Base-by-base conservation (phyloP, 2,113 vertebrate genomes). In the Mirza zaza region DNA sequence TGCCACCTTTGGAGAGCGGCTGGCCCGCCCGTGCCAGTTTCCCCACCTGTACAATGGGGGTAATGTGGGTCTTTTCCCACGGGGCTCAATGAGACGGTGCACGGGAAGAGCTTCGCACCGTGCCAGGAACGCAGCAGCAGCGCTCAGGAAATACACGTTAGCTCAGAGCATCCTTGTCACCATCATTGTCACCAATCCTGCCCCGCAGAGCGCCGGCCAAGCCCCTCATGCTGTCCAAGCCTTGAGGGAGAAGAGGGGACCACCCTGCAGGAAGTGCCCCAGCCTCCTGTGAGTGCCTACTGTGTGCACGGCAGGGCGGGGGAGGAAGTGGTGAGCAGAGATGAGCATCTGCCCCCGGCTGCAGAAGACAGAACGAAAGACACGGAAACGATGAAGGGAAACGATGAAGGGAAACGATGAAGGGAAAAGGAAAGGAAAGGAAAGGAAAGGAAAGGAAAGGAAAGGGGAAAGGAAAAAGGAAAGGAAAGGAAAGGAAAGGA, bases 11-110 rank as follows among this genome's bases (percentile, higher is more conserved):
- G 23, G 45, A 7, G 15, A 86, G 83, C 23, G 52, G 34, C 52
- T 27, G 23, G n/a, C n/a, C 23, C 21, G 1, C 63, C 63, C 36
- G 8, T 12, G 65, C 48, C 9, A 29, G 23, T 55, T 70, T 70
- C n/a, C 39, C 34, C 50, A 18, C 10, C 65, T 68, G 23, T 70
- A 36, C 70, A 68, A 39, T 39, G 84, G 84, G 45, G 63, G 36
- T 36, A 25, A 12, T 2, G n/a, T 13, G 2, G 48, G 84, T 36
- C 65, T 25, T 70, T 52, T 27, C 48, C 48, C 65, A 27, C 0
- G 0, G 48, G 8, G n/a, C 23, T n/a, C 2, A 8, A 14, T 2
- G 63, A 27, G 32, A 14, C 1, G 45, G 27, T 4, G 1, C 5
- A 6, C 1, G 13, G 2, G 4, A 17, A 52, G 45, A 2, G 63